These are phyloP conservation scores for Drosophila sechellia DNA, from an alignment of 1,140 invertebrate species.

Conservation along the genomic window DNA sequence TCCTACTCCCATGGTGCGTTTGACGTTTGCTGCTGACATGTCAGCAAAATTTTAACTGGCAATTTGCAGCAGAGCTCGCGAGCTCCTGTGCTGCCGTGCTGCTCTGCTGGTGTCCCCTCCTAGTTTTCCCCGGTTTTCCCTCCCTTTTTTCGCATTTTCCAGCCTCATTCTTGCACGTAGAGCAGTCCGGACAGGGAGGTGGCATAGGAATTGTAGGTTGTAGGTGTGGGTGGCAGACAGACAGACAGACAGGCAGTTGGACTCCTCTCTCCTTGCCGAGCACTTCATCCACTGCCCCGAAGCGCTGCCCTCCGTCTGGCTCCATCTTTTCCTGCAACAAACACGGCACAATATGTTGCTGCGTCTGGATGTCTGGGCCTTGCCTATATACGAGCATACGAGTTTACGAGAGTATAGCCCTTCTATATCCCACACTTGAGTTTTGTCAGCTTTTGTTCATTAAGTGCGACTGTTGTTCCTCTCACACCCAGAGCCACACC, in stretches of 20 bases:
- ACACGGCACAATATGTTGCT: slow-evolving; percentile 78
- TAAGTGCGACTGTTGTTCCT: slow-evolving; percentile 11
- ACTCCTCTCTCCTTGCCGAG: slow-evolving; percentile 8
- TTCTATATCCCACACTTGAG: slow-evolving; percentile 47
- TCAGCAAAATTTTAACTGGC: slow-evolving; percentile 78
- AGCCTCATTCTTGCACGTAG: slow-evolving; percentile 25
- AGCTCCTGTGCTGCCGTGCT: slow-evolving; percentile 26
- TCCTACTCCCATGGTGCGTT: slow-evolving; percentile 38
- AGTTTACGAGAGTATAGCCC: not conserved
- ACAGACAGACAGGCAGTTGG: slow-evolving; percentile 8
- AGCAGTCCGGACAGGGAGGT: slow-evolving; percentile 16
- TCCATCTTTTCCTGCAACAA: slow-evolving; percentile 23
- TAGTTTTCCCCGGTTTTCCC: not conserved
- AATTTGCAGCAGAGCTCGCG: slow-evolving; percentile 69
- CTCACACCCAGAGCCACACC: not conserved
- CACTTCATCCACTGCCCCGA: slow-evolving; percentile 38
- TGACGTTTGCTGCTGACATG: slow-evolving; percentile 72
- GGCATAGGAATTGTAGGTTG: not conserved
- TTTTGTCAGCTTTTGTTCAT: slow-evolving; percentile 40
- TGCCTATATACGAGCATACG: slow-evolving; percentile 28
- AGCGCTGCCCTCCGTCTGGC: slow-evolving; percentile 24
- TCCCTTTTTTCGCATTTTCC: slow-evolving; percentile 8
- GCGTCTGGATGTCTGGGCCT: slow-evolving; percentile 48
- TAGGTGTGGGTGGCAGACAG: no score
- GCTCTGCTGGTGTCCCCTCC: not conserved